Evolutionary conservation across 92 coral and sea anemone species (phyloP), one percentile per base, ranked within the genome.

Genomic region (Zoanthus sociatus): DNA sequence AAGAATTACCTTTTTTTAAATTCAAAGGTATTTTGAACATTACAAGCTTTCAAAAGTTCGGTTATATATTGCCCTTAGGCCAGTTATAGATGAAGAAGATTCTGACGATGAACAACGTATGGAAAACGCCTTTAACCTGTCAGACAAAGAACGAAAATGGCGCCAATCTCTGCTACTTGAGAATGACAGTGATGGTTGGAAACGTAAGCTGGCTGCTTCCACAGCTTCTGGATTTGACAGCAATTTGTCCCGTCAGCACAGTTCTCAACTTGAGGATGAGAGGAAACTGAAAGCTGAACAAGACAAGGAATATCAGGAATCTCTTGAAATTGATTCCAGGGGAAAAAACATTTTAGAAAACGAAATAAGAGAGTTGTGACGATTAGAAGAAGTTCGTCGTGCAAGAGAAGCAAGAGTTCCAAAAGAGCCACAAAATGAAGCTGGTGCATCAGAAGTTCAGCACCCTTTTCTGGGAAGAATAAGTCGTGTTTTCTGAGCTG

Each of bases 391-490:
- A 12, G 66, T 58, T 58, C 66, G 18, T 58, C n/a, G 18, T 16
- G 6, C 0, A 58, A 58, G 66, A 58, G 18, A 58, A 58, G 66
- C 66, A 4, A 58, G 18, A 58, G 66, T 58, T 58, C 66, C 66
- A 17, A 17, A 14, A 14, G n/a, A 58, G 66, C 26, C 3, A 14
- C 54, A 50, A 0, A 50, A 50, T 50, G 54, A 50, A 50, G 54
- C 12, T 50, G 54, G 54, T 50, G 20, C n/a, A 14, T 14, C 20
- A 58, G 3, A 58, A 17, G 14, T 12, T 58, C 84, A 79, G 37
- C 84, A 79, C 73, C 84, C 54, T 79, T 79, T 20, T 56, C 84
- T 17, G 73, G 84, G 84, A 32, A 79, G 84, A 17, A n/a, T 79
- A 60, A 79, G 73, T 58, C 73, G 73, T 10, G 1, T 26, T 37